Base-by-base conservation (phyloP, 1,140 invertebrate genomes). In the Euwallacea similis region DNA sequence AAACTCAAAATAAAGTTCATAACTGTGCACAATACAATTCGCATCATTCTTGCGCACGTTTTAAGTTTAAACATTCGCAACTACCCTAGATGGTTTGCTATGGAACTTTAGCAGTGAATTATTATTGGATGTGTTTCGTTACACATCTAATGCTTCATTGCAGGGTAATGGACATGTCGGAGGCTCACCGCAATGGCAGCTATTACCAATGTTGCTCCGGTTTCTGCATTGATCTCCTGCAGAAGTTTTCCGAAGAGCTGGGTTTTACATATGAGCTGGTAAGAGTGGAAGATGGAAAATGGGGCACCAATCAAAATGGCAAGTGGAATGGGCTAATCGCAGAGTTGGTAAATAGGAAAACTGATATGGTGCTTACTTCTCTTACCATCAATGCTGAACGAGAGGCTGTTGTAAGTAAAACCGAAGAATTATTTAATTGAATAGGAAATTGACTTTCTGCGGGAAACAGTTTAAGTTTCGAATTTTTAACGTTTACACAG, bases 271-370 rank as follows among this genome's bases (percentile, higher is more conserved):
- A 95, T 80, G 94, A 98, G 78, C 87, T 99, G 56, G 91, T 94
- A 46, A 87, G 96, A 73, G 97, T 98, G 0, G 93, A 96, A 81
- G 97, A 99, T 82, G 93, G 93, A 56, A 92, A 93, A 77, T 99
- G 97, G 95, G 96, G 97, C 66, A 94, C 93, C 10, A 87, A 89
- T 79, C 91, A 94, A 84, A 92, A 95, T 80, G 93, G 94, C 65
- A 95, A 94, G 82, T 99, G 97, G 97, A 98, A 98, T 83, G 97
- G 97, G 4, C 85, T 99, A 43, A 95, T 98, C 75, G 91, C 93
- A 7, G 95, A 97, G 73, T 85, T 99, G 55, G 91, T 97, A 42
- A 95, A 97, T 79, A 88, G 94, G 59, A 95, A 95, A 84, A 92
- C 91, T 21, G 98, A 99, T 81, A 97, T 99, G 91, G 95, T 97